A percentile compares a stretch with the other conserved stretches of the same genome.
phyloP scores from a whole-genome alignment of 2,888 invertebrate species.

The Drosophila neotestacea region DNA sequence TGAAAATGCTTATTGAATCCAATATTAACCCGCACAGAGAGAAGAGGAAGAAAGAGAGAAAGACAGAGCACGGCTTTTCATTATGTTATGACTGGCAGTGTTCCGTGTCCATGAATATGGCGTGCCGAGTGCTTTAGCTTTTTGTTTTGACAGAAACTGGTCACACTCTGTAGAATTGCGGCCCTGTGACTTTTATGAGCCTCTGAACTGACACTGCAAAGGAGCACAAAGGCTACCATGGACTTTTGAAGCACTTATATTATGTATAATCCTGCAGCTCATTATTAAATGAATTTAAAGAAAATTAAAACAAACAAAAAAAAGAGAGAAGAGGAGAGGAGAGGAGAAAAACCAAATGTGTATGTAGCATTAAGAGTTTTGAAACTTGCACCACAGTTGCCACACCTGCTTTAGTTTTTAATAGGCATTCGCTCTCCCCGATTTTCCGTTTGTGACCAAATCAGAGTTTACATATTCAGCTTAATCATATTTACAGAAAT shows the following conservation, averaged over 20 bases:
- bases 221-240: slow-evolving; percentile 15
- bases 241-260: slow-evolving; percentile 50
- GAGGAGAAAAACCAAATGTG: not conserved
- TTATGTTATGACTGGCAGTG: slow-evolving; percentile 37
- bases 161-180: slow-evolving; percentile 14
- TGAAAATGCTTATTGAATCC: slow-evolving; percentile 35
- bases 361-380: slow-evolving; percentile 42
- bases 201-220: slow-evolving; percentile 26
- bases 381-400: slow-evolving; percentile 24
- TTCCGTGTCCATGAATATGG: slow-evolving; percentile 34
- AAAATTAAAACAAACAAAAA: slow-evolving; percentile 42
- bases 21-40: not conserved
- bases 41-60: too few species aligned
- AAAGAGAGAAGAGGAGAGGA: slow-evolving; percentile 3
- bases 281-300: slow-evolving; percentile 67
- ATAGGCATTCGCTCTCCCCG: slow-evolving; percentile 33
- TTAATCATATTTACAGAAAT: slow-evolving; percentile 59
- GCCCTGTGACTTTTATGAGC: slow-evolving; percentile 55
- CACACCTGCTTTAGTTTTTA: slow-evolving; percentile 34
- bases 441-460: slow-evolving; percentile 28
- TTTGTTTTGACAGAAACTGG: too few species aligned
- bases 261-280: slow-evolving; percentile 63
- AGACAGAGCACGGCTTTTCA: slow-evolving; percentile 13
- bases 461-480: slow-evolving; percentile 44
- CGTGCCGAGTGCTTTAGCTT: slow-evolving; percentile 1